phyloP scores from a whole-genome alignment of 2,888 invertebrate genomes.

The Cheilosia variabilis region DNA sequence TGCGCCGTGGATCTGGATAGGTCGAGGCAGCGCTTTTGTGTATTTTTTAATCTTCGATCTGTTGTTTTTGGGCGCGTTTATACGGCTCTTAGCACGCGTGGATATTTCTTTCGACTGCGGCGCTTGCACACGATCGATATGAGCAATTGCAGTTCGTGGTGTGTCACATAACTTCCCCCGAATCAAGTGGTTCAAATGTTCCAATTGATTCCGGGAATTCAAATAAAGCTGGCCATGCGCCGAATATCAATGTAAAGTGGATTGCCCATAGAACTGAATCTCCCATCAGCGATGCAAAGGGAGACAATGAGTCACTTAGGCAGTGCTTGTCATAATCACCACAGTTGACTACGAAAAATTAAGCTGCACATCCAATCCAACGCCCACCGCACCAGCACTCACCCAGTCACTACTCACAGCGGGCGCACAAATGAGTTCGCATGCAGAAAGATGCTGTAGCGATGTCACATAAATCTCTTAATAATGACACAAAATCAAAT shows the following conservation, averaged over 20 bases:
- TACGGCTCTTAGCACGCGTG: slow-evolving; percentile 67
- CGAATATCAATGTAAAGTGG: neutral
- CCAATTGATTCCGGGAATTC: slow-evolving; percentile 45
- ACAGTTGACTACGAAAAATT: slow-evolving; percentile 31
- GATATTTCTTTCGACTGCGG: slow-evolving; percentile 55
- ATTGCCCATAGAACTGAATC: neutral
- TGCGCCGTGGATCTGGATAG: slow-evolving; percentile 23
- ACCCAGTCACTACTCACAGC: neutral
- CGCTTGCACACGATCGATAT: slow-evolving; percentile 51
- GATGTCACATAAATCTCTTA: slow-evolving; percentile 64
- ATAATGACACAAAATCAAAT: slow-evolving; percentile 63
- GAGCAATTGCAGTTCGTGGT: slow-evolving; percentile 47
- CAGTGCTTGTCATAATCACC: slow-evolving; percentile 18
- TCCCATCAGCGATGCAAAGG: slow-evolving; percentile 18
- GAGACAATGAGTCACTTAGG: slow-evolving; percentile 41
- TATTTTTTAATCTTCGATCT: slow-evolving; percentile 67
- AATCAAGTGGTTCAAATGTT: slow-evolving; percentile 34
- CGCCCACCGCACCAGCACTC: slow-evolving; percentile 14
- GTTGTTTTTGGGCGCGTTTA: slow-evolving; percentile 59
- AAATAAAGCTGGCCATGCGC: neutral
- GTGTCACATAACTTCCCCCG: slow-evolving; percentile 56
- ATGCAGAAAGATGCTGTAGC: slow-evolving; percentile 41
- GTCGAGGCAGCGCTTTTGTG: slow-evolving; percentile 43
- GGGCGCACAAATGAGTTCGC: slow-evolving; percentile 41
- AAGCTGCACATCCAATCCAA: slow-evolving; percentile 20